Evolutionary conservation across 2,888 invertebrate genomes (phyloP), one percentile per base, ranked within the genome.

Genomic region (Callyntrura guangdongensis): DNA sequence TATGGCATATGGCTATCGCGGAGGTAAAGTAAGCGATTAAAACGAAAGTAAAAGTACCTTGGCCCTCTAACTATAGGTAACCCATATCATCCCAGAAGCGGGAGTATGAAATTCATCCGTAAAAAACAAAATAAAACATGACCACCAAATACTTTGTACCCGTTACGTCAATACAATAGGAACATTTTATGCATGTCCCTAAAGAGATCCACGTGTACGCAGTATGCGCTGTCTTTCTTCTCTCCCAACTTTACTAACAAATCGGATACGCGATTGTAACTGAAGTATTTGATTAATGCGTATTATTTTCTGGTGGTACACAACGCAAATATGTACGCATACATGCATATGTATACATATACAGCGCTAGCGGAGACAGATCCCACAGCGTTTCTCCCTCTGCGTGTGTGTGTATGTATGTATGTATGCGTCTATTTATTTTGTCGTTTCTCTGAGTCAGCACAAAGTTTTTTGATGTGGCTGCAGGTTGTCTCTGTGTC

Each of bases 221-320:
- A 47, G 22, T 9, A 4, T 11, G 20, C n/a, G 5, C 64, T 9
- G 2, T n/a, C 53, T 53, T 53, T 53, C n/a, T 53, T 53, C 36
- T 27, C 27, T 67, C 11, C 36, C 8, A 67, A 12, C 25, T n/a
- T n/a, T n/a, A 45, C 5, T 12, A 3, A 11, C 8, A 49, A 22
- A 74, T 49, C 14, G 49, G 22, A 74, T 74, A 49, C 20, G 49
- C 22, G 49, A 49, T 81, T 56, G 59, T 20, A 81, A 56, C 14
- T 79, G 79, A 79, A 79, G 74, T 59, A 81, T 81, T 81, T 81
- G 79, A 81, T 81, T 56, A 81, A 81, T 81, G 79, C 59, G 8
- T 59, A 81, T 56, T 81, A 56, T 81, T 81, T 59, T 56, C 79
- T 59, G 36, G 36, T 81, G 49, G 49, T 72, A 45, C 47, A 11